Evolutionary conservation across 2,797 vertebrate species (phyloP).

Genomic region (Esox masquinongy): DNA sequence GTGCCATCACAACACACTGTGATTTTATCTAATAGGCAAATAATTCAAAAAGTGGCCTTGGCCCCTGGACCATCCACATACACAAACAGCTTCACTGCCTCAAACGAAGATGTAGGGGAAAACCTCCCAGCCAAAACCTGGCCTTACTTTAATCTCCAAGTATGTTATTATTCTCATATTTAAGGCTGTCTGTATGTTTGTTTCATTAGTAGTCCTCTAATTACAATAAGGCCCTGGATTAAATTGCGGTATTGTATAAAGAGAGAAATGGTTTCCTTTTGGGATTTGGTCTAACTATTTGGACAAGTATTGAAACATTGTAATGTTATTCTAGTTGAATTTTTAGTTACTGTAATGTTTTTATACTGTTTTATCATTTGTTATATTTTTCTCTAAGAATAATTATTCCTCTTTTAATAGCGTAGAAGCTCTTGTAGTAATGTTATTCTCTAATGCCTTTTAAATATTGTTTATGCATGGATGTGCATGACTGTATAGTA

Average conservation of each 20-base stretch:
- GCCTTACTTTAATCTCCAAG: constrained; percentile 7
- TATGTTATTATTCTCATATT: not conserved
- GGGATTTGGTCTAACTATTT: too few species aligned
- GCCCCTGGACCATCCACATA: constrained; percentile 31
- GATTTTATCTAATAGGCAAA: constrained; percentile 63
- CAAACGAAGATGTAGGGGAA: constrained; percentile 41
- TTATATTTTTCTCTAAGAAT: too few species aligned
- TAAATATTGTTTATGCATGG: not conserved
- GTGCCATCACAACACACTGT: constrained; percentile 37
- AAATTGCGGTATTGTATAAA: too few species aligned
- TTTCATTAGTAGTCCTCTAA: not conserved
- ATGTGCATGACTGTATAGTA: not conserved
- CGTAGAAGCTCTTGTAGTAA: not conserved
- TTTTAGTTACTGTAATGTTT: not conserved
- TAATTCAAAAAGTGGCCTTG: constrained; percentile 64
- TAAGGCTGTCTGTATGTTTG: not conserved
- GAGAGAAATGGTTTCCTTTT: too few species aligned
- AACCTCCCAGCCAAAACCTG: constrained; percentile 27
- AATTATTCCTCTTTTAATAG: not conserved
- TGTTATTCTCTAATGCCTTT: not conserved
- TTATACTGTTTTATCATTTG: not conserved
- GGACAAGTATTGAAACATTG: too few species aligned
- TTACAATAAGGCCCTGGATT: too few species aligned
- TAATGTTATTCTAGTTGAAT: too few species aligned
- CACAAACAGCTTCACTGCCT: constrained; percentile 35